These are phyloP conservation scores for Pseudomugil gertrudae DNA, from an alignment of 2,797 vertebrate genomes.

Conservation along the genomic window DNA sequence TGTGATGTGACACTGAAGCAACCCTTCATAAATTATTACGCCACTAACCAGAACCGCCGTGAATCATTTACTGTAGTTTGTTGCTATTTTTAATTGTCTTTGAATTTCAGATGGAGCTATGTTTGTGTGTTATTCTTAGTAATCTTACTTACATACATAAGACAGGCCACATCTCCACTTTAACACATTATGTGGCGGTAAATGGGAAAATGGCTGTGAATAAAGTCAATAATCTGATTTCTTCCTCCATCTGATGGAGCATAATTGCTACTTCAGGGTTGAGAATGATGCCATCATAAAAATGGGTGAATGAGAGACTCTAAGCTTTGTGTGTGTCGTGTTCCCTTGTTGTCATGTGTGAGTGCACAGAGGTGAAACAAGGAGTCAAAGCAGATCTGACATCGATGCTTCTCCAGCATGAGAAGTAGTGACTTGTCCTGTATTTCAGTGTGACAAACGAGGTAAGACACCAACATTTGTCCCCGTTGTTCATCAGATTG, in stretches of 20 bases:
- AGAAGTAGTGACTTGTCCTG: no score
- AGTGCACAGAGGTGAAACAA: no score
- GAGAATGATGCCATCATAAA: background rate
- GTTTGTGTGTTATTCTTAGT: background rate
- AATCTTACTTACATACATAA: background rate
- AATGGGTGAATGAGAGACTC: background rate
- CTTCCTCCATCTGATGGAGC: no score
- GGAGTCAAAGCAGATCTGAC: no score
- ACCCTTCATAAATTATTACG: conserved; percentile 74
- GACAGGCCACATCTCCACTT: background rate
- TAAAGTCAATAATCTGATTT: background rate
- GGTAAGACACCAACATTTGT: no score
- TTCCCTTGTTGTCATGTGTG: background rate
- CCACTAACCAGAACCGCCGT: conserved; percentile 54
- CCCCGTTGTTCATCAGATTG: no score
- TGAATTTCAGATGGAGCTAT: background rate
- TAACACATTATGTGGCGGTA: background rate
- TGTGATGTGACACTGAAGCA: conserved; percentile 61
- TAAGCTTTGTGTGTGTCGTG: background rate
- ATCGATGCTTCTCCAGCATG: no score
- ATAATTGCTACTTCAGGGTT: no score
- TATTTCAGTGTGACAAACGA: no score
- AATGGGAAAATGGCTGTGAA: background rate
- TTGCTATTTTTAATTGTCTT: background rate
- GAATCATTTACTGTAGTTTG: conserved; percentile 1